Base-by-base conservation (phyloP, 2,113 vertebrate genomes). In the Apodemus sylvaticus region DNA sequence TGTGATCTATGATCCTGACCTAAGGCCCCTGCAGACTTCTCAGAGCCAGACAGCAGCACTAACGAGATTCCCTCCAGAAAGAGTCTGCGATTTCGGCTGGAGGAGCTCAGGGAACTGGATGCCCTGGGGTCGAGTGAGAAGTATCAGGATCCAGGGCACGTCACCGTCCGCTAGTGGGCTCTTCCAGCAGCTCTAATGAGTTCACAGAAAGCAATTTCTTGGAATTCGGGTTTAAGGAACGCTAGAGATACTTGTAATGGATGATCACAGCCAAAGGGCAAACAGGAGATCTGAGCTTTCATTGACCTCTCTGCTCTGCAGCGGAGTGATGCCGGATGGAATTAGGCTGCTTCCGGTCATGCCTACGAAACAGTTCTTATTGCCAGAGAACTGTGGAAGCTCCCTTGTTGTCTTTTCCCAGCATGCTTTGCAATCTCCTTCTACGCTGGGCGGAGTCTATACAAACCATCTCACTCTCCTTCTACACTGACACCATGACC, bases 291-390 rank as follows among this genome's bases (percentile, higher is more conserved):
- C 64, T 19, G 5, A 17, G 39, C 20, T 36, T 34, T 53, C 34
- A 13, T 3, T 13, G 48, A 36, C 3, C 29, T n/a, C 29, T n/a
- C 74, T 66, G 68, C 74, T 29, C 66, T 31, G 13, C 64, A 64
- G 86, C 24, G 1, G 16, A 64, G 51, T 0, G 1, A 24, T 0
- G 12, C 16, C 4, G 87, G 4, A 17, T 5, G n/a, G 51, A 39
- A 2, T 22, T 7, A 55, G 36, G 17, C 68, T 31, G 16, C 22
- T 1, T n/a, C n/a, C 31, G 0, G 0, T 1, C 17, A 0, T 0
- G 11, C 20, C 51, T 42, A 7, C 0, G 13, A 5, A 2, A 1
- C 0, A 2, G 26, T 10, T 73, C 60, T 71, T n/a, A 7, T 73
- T n/a, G 0, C 55, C 8, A 1, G 76, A 76, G 24, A 14, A 29